Percentiles rank a stretch among this genome's conserved stretches.
phyloP scores from a whole-genome alignment of 2,797 vertebrate species.

The Odontamblyopus lacepedii region DNA sequence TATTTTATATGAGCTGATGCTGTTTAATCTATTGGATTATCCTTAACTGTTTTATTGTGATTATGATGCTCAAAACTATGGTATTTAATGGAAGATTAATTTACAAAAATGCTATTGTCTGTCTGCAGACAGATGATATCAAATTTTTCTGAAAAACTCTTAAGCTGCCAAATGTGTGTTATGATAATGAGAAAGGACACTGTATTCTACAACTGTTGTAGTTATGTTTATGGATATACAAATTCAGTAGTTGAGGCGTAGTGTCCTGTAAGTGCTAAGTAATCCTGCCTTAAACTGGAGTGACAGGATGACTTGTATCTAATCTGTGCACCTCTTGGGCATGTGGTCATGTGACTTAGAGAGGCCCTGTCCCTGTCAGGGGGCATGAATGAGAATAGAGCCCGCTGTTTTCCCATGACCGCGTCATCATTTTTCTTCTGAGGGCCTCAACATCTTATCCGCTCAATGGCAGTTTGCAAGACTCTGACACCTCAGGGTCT shows the following conservation, averaged over 20 bases:
- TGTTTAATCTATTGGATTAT: too few species aligned
- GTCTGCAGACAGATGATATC: too few species aligned
- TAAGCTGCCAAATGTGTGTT: not conserved
- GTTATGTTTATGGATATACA: not conserved
- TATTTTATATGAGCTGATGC: too few species aligned
- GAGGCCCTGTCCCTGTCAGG: slow-evolving; percentile 19
- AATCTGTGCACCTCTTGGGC: slow-evolving; percentile 39
- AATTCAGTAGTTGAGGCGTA: too few species aligned
- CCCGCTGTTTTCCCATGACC: slow-evolving; percentile 49
- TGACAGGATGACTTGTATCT: slow-evolving; percentile 38
- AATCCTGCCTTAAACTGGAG: not conserved
- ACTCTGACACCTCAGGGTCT: slow-evolving; percentile 12
- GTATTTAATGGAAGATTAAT: too few species aligned
- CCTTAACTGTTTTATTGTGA: too few species aligned
- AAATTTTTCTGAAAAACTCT: too few species aligned
- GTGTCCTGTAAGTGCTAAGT: too few species aligned
- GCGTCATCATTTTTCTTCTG: slow-evolving; percentile 20
- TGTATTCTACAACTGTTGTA: not conserved
- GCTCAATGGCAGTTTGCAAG: slow-evolving; percentile 16
- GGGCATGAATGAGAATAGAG: slow-evolving; percentile 21
- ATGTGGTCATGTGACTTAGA: slow-evolving; percentile 32
- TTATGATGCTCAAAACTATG: not conserved
- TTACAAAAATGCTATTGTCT: too few species aligned
- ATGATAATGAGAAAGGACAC: not conserved
- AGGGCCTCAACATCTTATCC: slow-evolving; percentile 8